Evolutionary conservation across 2,113 vertebrate species (phyloP).

Genomic region (Elephantulus edwardii): DNA sequence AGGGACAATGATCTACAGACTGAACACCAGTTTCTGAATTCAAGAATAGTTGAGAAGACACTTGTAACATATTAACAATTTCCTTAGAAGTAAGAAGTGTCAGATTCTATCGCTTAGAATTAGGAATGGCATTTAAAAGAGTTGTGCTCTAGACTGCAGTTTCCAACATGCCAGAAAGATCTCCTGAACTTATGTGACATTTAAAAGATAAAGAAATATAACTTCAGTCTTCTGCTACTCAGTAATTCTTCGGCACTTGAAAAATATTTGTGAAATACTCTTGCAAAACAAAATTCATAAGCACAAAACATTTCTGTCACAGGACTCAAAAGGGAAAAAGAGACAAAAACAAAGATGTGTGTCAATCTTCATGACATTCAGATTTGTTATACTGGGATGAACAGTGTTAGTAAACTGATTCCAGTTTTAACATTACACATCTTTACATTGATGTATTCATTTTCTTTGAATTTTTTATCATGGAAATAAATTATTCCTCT

Average conservation of each 20-base stretch:
- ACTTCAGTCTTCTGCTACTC: background rate
- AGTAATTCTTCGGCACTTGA: background rate
- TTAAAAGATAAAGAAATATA: background rate
- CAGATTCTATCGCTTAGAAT: background rate
- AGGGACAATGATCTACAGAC: background rate
- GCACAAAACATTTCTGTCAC: background rate
- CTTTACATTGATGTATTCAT: background rate
- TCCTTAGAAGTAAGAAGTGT: constrained; percentile 1
- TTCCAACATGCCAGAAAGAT: background rate
- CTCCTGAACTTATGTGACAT: constrained; percentile 8
- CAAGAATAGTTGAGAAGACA: background rate
- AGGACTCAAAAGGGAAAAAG: background rate
- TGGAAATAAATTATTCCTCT: background rate
- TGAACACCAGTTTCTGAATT: constrained; percentile 14
- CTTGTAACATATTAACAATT: constrained; percentile 7
- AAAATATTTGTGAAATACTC: background rate
- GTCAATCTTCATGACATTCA: background rate
- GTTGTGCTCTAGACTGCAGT: background rate
- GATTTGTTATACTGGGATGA: background rate
- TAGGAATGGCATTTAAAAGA: constrained; percentile 21
- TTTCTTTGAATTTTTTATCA: background rate
- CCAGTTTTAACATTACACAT: background rate
- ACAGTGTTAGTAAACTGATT: background rate
- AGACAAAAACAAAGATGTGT: background rate
- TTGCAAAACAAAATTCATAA: background rate